Evolutionary conservation across 1,140 invertebrate genomes (phyloP).

Genomic region (Tetraneura akinire): DNA sequence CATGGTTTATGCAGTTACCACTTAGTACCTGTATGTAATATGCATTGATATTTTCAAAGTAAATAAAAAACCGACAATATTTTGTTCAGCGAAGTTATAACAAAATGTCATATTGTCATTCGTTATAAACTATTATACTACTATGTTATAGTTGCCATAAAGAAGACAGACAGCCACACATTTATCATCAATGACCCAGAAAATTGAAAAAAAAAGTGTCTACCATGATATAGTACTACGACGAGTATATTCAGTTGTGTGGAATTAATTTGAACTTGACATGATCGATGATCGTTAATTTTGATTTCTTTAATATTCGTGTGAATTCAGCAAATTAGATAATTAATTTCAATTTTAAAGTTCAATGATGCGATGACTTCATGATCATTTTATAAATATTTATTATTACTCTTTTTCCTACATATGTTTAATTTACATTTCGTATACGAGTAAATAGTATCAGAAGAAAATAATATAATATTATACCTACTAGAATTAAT

Average conservation of each 20-base stretch:
- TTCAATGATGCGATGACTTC: too few relatives aligned
- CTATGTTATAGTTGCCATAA: too few relatives aligned
- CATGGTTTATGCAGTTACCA: too few relatives aligned
- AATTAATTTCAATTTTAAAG: too few relatives aligned
- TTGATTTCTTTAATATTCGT: neutral
- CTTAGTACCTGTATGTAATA: too few relatives aligned
- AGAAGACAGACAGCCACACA: neutral
- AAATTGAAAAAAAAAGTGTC: constrained; percentile 3
- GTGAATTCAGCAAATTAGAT: too few relatives aligned
- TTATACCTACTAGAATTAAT: too few relatives aligned
- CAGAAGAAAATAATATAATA: too few relatives aligned
- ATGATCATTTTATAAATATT: neutral
- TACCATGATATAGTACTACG: neutral
- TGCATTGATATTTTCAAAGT: too few relatives aligned
- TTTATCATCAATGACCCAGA: constrained; percentile 32
- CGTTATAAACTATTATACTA: neutral
- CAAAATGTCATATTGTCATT: neutral
- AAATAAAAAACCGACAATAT: neutral
- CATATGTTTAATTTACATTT: neutral
- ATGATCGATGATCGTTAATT: neutral
- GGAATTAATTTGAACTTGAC: constrained; percentile 15
- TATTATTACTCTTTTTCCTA: neutral
- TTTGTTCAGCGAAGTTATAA: neutral
- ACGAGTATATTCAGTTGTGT: neutral
- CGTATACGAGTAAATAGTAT: too few relatives aligned